Base-by-base conservation (phyloP, 2,113 vertebrate genomes). In the Myrmophylax atrothorax region DNA sequence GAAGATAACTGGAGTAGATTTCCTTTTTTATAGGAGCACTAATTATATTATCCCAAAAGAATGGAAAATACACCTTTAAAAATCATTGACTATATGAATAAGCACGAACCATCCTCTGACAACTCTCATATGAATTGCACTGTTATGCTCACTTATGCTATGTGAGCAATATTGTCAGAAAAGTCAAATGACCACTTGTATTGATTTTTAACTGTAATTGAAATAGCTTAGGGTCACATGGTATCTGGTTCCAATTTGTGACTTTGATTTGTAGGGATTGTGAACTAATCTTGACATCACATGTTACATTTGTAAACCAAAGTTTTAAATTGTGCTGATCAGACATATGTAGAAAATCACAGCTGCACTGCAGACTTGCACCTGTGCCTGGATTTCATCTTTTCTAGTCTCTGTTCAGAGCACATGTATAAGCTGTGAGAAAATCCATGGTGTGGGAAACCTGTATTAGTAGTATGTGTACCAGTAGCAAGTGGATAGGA, bases 251-350 rank as follows among this genome's bases (percentile, higher is more conserved):
- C 95, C 60, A 88, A 52, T 95, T 90, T 97, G 79, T 90, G 93
- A 81, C 72, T 96, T 92, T 96, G 90, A 96, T 96, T 81, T 95
- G 91, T 88, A 74, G 85, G 76, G 79, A 94, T 84, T 95, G 90
- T 94, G 85, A 96, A 84, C 96, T 95, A 94, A 94, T 95, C 93
- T 95, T 13, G 22, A 87, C 85, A 90, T 96, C 83, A 47, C 47
- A 93, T 84, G 63, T 94, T 91, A 87, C 79, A 88, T 94, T 95
- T 96, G 92, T 96, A 93, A 95, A 96, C 46, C 18, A 37, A 91
- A 96, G 56, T 93, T 92, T 95, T 94, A 77, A 79, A 94, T 66
- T 96, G 66, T 95, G 78, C 70, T 77, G 91, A 74, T 91, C 82
- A 77, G 50, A 70, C 87, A 72, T 81, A 90, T 56, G 75, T 76